phyloP scores from a whole-genome alignment of 2,888 invertebrate genomes.

The Hypomecis punctinalis region DNA sequence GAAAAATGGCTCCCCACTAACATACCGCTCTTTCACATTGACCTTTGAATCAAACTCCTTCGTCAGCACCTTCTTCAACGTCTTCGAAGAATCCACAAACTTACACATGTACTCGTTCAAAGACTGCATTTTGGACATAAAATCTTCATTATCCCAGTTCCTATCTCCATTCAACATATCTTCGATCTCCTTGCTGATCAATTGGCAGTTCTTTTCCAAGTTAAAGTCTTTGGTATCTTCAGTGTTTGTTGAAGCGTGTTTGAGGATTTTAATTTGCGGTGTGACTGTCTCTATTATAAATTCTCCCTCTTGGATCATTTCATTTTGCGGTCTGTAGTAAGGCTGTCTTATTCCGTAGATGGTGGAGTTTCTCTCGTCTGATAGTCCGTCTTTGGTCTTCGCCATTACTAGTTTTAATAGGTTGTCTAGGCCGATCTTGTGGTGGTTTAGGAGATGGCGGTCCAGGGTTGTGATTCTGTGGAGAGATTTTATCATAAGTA shows the following conservation, averaged over 20 bases:
- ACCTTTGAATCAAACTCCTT: constrained; percentile 65
- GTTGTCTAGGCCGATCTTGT: constrained; percentile 73
- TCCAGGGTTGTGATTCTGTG: constrained; percentile 76
- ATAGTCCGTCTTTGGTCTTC: constrained; percentile 72
- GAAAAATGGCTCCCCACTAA: constrained; percentile 57
- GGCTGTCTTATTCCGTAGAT: constrained; percentile 58
- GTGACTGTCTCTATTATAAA: constrained; percentile 70
- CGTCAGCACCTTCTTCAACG: constrained; percentile 67
- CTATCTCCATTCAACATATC: constrained; percentile 56
- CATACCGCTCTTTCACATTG: constrained; percentile 49
- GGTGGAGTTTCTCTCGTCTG: constrained; percentile 48
- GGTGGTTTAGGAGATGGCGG: constrained; percentile 72
- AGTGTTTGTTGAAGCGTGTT: constrained; percentile 67
- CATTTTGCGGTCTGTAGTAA: constrained; percentile 64
- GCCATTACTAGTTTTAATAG: constrained; percentile 73
- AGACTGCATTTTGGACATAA: constrained; percentile 69
- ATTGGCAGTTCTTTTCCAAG: constrained; percentile 57
- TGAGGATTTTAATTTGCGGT: constrained; percentile 72
- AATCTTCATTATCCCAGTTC: constrained; percentile 56
- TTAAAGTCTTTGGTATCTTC: constrained; percentile 43
- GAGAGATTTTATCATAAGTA: too few species aligned
- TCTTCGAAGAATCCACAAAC: constrained; percentile 73
- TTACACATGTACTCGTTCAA: constrained; percentile 76
- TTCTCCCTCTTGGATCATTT: constrained; percentile 68
- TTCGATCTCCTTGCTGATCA: constrained; percentile 61